A percentile compares a stretch with the other conserved stretches of the same genome.
Conservation (phyloP, 2,797 vertebrate species). For the Pempheris klunzingeri region DNA sequence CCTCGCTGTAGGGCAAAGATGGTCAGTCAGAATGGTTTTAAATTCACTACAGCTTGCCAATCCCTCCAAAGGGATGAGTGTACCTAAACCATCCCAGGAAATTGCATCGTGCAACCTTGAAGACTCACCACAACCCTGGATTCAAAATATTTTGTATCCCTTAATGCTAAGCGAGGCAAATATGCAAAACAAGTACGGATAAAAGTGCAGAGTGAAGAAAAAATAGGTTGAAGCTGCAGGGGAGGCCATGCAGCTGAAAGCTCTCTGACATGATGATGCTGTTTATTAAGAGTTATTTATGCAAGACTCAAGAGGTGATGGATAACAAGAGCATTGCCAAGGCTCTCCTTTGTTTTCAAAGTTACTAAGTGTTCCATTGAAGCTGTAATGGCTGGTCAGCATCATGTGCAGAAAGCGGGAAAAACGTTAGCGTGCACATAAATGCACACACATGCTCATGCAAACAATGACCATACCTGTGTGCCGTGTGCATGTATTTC, state of each 20-base stretch:
- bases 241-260: slow-evolving; percentile 73
- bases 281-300: slow-evolving; percentile 84
- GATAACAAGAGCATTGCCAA: slow-evolving; percentile 78
- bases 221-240: slow-evolving; percentile 66
- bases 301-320: slow-evolving; percentile 82
- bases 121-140: slow-evolving; percentile 53
- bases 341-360: slow-evolving; percentile 78
- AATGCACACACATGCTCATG: slow-evolving; percentile 19
- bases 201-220: slow-evolving; percentile 71
- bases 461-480: slow-evolving; percentile 9
- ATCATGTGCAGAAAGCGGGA: slow-evolving; percentile 26
- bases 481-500: slow-evolving; percentile 23
- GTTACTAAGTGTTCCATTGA: slow-evolving; percentile 65
- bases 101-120: slow-evolving; percentile 60
- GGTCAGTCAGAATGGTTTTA: slow-evolving; percentile 52
- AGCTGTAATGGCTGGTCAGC: slow-evolving; percentile 59
- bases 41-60: slow-evolving; percentile 44
- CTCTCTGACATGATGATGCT: slow-evolving; percentile 79
- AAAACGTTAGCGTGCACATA: slow-evolving; percentile 20
- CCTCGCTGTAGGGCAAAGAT: slow-evolving; percentile 55
- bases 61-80: slow-evolving; percentile 36
- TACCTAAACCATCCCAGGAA: slow-evolving; percentile 42
- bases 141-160: slow-evolving; percentile 61
- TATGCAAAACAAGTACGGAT: slow-evolving; percentile 75
- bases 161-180: slow-evolving; percentile 73